These are phyloP conservation scores for Lepidocolaptes lacrymiger DNA, from an alignment of 2,797 vertebrate genomes.

Conservation along the genomic window DNA sequence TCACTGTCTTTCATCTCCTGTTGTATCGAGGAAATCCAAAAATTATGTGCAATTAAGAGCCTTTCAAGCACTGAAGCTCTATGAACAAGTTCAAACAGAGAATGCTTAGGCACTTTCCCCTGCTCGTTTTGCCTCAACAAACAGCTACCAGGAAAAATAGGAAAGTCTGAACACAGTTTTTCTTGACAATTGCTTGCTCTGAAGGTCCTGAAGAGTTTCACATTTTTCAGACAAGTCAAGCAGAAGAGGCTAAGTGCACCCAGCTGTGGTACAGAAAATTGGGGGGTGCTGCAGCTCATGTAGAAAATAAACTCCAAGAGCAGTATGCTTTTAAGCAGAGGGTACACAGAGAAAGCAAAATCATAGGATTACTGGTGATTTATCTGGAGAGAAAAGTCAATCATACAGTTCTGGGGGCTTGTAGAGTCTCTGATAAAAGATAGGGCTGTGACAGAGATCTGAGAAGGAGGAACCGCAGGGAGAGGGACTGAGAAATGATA, in stretches of 20 bases:
- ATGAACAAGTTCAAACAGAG: not conserved
- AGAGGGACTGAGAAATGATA: not conserved
- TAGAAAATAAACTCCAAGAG: not conserved
- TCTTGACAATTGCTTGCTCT: conserved; percentile 12
- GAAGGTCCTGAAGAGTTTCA: conserved; percentile 29
- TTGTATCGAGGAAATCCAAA: not conserved
- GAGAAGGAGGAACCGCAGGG: not conserved
- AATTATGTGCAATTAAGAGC: not conserved
- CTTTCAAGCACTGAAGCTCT: not conserved
- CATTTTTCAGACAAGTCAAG: conserved; percentile 36
- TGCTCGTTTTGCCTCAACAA: not conserved
- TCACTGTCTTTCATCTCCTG: not conserved
- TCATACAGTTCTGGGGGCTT: conserved; percentile 21
- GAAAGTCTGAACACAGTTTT: not conserved
- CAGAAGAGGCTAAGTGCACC: conserved; percentile 26
- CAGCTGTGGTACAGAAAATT: conserved; percentile 34
- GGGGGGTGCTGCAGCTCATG: not conserved
- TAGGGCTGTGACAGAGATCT: not conserved
- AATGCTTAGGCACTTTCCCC: not conserved
- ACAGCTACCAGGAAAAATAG: not conserved
- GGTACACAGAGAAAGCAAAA: conserved; percentile 30
- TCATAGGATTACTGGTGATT: not conserved
- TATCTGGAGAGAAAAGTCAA: conserved; percentile 5
- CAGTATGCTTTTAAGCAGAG: not conserved
- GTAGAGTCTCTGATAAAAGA: conserved; percentile 42